phyloP scores from a whole-genome alignment of 2,888 invertebrate genomes.

The Hymenopus coronatus region DNA sequence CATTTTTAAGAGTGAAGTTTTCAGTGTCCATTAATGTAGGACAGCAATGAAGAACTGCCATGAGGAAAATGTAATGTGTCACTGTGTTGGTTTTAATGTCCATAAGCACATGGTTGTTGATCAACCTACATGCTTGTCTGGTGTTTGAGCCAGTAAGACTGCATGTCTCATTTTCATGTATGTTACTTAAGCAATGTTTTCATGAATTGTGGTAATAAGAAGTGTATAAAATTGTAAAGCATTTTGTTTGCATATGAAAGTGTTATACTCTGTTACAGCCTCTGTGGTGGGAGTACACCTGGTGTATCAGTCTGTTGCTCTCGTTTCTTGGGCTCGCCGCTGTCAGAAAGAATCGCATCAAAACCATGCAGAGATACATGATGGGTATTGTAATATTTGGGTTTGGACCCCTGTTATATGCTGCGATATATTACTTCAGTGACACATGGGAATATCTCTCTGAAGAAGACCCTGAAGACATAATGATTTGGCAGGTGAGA shows the following conservation, averaged over 20 bases:
- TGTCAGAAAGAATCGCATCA: constrained; percentile 77
- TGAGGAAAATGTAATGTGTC: too few species aligned
- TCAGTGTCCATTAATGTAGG: too few species aligned
- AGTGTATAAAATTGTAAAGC: too few species aligned
- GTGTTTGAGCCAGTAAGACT: too few species aligned
- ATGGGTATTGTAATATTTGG: constrained; percentile 77
- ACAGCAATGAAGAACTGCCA: too few species aligned
- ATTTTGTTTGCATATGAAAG: constrained; percentile 5
- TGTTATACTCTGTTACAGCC: constrained; percentile 57
- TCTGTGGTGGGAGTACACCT: constrained; percentile 90
- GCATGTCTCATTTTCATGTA: too few species aligned
- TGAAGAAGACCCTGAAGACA: constrained; percentile 64
- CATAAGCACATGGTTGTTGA: too few species aligned
- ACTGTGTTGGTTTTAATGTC: too few species aligned
- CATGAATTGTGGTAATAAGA: too few species aligned
- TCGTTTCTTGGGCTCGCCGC: constrained; percentile 85
- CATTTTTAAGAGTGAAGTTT: too few species aligned
- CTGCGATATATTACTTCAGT: constrained; percentile 74
- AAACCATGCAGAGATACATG: constrained; percentile 74
- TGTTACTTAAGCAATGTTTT: too few species aligned
- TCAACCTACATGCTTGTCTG: too few species aligned
- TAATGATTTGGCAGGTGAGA: constrained; percentile 78
- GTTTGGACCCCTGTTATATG: constrained; percentile 77
- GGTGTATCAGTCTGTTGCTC: constrained; percentile 79
- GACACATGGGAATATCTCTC: constrained; percentile 80